A percentile compares a stretch with the other conserved stretches of the same genome.
Conservation (phyloP, 2,113 vertebrate species). For the Panthera leo region DNA sequence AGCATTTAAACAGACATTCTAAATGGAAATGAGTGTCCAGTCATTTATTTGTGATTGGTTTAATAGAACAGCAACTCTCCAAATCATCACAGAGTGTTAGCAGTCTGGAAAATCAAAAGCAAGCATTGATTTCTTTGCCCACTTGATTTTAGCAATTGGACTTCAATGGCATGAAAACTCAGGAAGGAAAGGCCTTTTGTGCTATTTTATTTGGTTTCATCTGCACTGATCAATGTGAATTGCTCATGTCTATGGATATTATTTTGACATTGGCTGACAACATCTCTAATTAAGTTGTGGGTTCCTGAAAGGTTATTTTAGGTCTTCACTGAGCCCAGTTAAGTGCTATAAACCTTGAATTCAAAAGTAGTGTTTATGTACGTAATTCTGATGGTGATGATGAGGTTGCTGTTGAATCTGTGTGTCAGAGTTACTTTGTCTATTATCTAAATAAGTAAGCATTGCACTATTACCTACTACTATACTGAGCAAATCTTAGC, state of each 20-base stretch:
- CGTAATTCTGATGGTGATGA: neutral
- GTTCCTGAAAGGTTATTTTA: constrained; percentile 26
- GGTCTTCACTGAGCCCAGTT: constrained; percentile 36
- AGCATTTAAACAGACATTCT: constrained; percentile 84
- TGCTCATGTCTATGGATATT: constrained; percentile 41
- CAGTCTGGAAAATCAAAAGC: constrained; percentile 70
- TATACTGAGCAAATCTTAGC: neutral
- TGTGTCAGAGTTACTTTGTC: neutral
- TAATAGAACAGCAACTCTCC: constrained; percentile 66
- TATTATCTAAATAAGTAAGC: neutral
- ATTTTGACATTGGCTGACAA: constrained; percentile 54
- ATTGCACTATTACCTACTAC: neutral
- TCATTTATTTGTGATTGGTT: constrained; percentile 68
- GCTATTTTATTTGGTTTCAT: constrained; percentile 36
- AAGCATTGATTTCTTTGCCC: constrained; percentile 69
- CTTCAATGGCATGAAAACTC: constrained; percentile 59
- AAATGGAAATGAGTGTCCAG: constrained; percentile 84
- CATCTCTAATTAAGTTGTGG: neutral
- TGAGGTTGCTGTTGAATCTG: neutral
- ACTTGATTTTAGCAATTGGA: constrained; percentile 65
- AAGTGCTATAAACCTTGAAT: constrained; percentile 23
- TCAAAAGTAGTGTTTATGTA: neutral
- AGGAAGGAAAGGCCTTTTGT: constrained; percentile 22
- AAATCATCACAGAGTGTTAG: constrained; percentile 65
- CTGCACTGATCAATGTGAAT: constrained; percentile 19